A percentile compares a stretch with the other conserved stretches of the same genome.
Conservation (phyloP, 2,113 vertebrate species). For the Pampusana beccarii region DNA sequence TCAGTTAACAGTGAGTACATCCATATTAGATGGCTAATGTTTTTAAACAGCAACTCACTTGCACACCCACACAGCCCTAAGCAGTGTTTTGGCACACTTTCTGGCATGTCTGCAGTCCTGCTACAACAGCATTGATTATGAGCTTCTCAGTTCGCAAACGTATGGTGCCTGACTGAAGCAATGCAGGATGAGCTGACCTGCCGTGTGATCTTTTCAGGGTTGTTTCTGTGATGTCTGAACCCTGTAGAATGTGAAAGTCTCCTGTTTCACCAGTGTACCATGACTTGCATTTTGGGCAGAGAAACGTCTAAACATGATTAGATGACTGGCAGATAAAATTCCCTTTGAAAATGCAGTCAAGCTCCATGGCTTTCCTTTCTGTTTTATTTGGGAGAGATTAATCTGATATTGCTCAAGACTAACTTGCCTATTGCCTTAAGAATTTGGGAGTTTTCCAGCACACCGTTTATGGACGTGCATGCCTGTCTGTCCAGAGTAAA, state of each 20-base stretch:
- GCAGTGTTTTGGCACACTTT: not conserved
- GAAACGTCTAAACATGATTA: constrained; percentile 55
- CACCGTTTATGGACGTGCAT: not conserved
- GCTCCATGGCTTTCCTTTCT: constrained; percentile 13
- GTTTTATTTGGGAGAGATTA: constrained; percentile 14
- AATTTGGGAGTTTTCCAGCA: constrained; percentile 22
- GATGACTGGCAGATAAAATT: constrained; percentile 38
- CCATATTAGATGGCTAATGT: not conserved
- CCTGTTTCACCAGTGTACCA: constrained; percentile 58
- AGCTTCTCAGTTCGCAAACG: not conserved
- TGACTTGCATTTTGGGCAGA: constrained; percentile 51
- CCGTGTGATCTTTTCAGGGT: not conserved
- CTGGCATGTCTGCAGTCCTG: not conserved
- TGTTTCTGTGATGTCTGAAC: constrained; percentile 58
- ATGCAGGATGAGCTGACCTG: constrained; percentile 10
- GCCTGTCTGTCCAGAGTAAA: not conserved
- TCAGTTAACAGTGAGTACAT: not conserved
- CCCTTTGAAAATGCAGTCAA: not conserved
- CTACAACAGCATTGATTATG: not conserved
- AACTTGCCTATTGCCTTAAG: constrained; percentile 16
- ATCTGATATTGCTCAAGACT: not conserved
- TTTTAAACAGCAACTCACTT: not conserved
- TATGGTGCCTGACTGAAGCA: not conserved
- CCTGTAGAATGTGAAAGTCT: constrained; percentile 40
- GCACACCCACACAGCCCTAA: not conserved